These are phyloP conservation scores for Bos javanicus DNA, from an alignment of 2,113 vertebrate species.

Conservation along the genomic window DNA sequence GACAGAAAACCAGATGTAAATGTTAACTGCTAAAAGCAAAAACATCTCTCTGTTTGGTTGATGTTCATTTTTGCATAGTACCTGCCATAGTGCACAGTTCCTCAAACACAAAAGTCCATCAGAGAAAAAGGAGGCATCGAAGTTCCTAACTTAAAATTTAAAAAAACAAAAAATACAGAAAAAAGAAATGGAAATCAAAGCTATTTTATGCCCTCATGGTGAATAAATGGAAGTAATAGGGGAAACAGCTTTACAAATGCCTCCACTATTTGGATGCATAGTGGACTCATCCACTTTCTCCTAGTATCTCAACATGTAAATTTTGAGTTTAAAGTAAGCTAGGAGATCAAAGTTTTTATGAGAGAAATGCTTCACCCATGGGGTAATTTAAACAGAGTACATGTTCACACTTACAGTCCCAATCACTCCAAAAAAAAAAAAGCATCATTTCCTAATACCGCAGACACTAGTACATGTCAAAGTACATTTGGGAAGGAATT, in stretches of 20 bases:
- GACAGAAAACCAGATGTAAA: not conserved
- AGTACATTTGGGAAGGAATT: constrained; percentile 37
- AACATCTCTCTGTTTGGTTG: not conserved
- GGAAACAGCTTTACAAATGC: not conserved
- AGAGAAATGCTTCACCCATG: not conserved
- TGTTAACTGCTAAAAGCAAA: not conserved
- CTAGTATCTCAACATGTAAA: not conserved
- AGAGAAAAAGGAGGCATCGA: not conserved
- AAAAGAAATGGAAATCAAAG: constrained; percentile 7
- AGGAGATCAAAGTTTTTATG: not conserved
- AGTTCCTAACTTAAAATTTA: not conserved
- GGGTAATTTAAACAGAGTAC: not conserved
- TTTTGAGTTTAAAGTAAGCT: not conserved
- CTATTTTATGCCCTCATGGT: not conserved
- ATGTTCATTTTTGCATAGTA: not conserved
- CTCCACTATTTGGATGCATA: not conserved
- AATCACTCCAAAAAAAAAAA: not conserved
- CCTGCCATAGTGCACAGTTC: not conserved
- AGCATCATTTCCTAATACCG: not conserved
- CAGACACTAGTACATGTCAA: not conserved
- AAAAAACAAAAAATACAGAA: not conserved
- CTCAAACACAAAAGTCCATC: not conserved
- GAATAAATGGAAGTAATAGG: not conserved
- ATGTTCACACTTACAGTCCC: not conserved
- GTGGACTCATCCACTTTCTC: not conserved